A percentile compares a stretch with the other conserved stretches of the same genome.
These are phyloP conservation scores for Oncorhynchus nerka DNA, from an alignment of 2,113 vertebrate genomes.

Conservation along the genomic window DNA sequence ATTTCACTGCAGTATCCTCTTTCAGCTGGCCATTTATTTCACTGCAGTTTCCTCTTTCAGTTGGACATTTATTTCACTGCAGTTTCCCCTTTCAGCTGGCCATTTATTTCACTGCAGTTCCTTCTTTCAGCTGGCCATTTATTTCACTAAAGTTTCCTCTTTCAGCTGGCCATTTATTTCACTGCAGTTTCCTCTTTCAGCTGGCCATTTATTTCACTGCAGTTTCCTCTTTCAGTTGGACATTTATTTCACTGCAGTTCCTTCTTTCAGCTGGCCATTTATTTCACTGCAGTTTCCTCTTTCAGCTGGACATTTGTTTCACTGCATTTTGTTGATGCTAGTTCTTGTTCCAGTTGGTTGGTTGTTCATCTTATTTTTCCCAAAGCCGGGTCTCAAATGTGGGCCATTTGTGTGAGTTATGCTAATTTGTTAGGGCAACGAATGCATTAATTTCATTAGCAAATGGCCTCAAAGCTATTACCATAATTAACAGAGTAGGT, in stretches of 20 bases:
- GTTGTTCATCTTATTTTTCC: background rate
- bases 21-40: conserved; percentile 44
- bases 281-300: conserved; percentile 52
- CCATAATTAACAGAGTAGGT: conserved; percentile 99
- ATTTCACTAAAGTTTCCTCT: conserved; percentile 51
- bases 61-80: conserved; percentile 50
- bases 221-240: background rate
- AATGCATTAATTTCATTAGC: conserved; percentile 99
- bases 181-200: conserved; percentile 14
- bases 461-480: conserved; percentile 92
- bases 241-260: conserved; percentile 63
- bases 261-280: conserved; percentile 5
- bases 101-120: conserved; percentile 52
- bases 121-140: too few relatives aligned
- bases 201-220: conserved; percentile 49
- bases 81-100: background rate
- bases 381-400: conserved; percentile 85
- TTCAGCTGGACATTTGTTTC: conserved; percentile 46
- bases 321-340: conserved; percentile 66
- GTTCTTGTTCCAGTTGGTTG: conserved; percentile 33
- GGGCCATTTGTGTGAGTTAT: conserved; percentile 98
- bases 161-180: conserved; percentile 45
- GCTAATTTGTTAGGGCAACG: conserved; percentile 99
- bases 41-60: conserved; percentile 11
- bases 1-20: conserved; percentile 52